Evolutionary conservation across 2,113 vertebrate genomes (phyloP).

Genomic region (Formicarius rufipectus): DNA sequence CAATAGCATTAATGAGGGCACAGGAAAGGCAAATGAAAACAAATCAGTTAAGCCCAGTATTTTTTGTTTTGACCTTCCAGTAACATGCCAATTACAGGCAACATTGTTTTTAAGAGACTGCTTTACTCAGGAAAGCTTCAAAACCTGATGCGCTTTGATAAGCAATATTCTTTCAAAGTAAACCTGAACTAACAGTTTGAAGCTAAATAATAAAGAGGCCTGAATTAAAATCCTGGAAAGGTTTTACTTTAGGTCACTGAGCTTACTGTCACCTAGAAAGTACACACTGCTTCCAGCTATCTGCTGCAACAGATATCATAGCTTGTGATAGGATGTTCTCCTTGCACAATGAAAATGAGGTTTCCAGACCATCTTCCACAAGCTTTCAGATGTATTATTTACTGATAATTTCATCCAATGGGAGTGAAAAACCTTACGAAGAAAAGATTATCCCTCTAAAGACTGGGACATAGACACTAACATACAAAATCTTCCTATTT

Average conservation of each 20-base stretch:
- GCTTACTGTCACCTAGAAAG: not conserved
- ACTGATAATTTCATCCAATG: not conserved
- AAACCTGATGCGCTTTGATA: constrained; percentile 3
- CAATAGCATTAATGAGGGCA: not conserved
- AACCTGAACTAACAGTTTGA: not conserved
- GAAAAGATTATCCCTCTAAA: not conserved
- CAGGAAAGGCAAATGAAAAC: not conserved
- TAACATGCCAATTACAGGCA: not conserved
- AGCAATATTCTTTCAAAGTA: not conserved
- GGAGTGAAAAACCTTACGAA: not conserved
- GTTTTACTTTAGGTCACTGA: not conserved
- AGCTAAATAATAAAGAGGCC: not conserved
- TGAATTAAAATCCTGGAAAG: not conserved
- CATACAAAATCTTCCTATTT: not conserved
- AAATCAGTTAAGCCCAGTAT: not conserved
- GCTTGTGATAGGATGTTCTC: not conserved
- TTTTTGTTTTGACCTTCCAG: not conserved
- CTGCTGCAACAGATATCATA: not conserved
- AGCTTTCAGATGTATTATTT: not conserved
- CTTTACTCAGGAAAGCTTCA: constrained; percentile 12
- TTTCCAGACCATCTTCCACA: not conserved
- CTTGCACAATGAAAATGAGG: not conserved
- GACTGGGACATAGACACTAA: not conserved
- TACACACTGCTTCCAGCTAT: not conserved
- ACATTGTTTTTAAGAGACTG: not conserved